Conservation (phyloP, 2,113 vertebrate species). For the Ophiodon elongatus region DNA sequence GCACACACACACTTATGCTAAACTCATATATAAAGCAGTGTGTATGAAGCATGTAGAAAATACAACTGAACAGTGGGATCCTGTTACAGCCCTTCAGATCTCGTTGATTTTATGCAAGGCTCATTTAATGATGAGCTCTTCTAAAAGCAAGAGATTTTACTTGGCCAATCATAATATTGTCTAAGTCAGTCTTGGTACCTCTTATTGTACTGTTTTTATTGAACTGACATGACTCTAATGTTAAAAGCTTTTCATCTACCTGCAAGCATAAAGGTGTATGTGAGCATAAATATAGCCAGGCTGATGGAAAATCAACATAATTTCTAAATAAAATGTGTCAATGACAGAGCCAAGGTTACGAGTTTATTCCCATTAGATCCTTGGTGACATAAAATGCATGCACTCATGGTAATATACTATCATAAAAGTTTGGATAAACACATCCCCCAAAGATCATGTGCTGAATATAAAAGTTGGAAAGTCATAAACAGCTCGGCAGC, state of each 20-base stretch:
- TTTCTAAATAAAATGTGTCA: neutral
- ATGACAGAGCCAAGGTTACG: conserved; percentile 9
- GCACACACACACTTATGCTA: neutral
- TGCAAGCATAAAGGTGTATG: conserved; percentile 1
- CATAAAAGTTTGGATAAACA: conserved; percentile 36
- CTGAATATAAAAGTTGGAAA: conserved; percentile 33
- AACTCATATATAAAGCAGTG: conserved; percentile 1
- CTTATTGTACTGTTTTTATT: conserved; percentile 8
- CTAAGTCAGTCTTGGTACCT: conserved; percentile 3
- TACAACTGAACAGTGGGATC: conserved; percentile 23
- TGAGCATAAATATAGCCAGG: neutral
- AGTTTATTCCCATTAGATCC: neutral
- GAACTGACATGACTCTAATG: conserved; percentile 1
- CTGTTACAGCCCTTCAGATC: conserved; percentile 12
- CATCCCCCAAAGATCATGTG: conserved; percentile 1
- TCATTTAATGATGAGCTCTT: conserved; percentile 15
- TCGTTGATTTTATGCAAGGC: conserved; percentile 17
- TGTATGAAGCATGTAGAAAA: neutral
- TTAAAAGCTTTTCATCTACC: neutral
- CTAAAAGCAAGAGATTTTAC: conserved; percentile 34
- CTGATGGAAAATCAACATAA: conserved; percentile 19
- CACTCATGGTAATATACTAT: neutral
- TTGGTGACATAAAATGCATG: conserved; percentile 8
- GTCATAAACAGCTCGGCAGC: conserved; percentile 40
- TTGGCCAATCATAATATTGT: conserved; percentile 43